Evolutionary conservation across 1,140 invertebrate species (phyloP).

Genomic region (Neuroterus valhalla): DNA sequence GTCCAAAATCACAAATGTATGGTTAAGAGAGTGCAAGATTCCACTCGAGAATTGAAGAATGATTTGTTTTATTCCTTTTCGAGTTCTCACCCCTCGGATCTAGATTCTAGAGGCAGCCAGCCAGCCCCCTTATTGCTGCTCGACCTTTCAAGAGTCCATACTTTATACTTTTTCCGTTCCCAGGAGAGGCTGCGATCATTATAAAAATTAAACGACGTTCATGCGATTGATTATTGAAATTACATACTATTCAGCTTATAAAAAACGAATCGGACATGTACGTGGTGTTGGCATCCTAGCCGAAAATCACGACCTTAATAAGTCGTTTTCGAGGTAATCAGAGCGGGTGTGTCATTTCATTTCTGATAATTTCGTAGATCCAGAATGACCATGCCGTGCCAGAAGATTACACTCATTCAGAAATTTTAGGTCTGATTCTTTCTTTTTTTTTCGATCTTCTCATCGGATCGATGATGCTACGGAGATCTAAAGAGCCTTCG

Average conservation of each 20-base stretch:
- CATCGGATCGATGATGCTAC: slow-evolving; percentile 7
- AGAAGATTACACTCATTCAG: slow-evolving; percentile 58
- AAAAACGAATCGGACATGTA: slow-evolving; percentile 34
- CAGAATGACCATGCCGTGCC: slow-evolving; percentile 48
- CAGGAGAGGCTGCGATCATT: slow-evolving; percentile 68
- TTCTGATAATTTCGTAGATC: slow-evolving; percentile 71
- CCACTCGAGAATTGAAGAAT: background rate
- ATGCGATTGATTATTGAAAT: slow-evolving; percentile 76
- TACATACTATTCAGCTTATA: slow-evolving; percentile 62
- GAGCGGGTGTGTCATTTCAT: slow-evolving; percentile 73
- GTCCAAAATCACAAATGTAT: slow-evolving; percentile 5
- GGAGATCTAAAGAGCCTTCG: slow-evolving; percentile 9
- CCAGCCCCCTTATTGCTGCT: slow-evolving; percentile 50
- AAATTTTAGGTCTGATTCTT: slow-evolving; percentile 47
- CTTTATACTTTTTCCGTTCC: slow-evolving; percentile 50
- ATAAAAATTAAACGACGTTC: slow-evolving; percentile 76
- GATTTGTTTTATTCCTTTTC: slow-evolving; percentile 50
- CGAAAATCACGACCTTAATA: slow-evolving; percentile 65
- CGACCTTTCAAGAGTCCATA: slow-evolving; percentile 31
- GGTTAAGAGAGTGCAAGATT: background rate
- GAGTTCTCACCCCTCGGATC: slow-evolving; percentile 34
- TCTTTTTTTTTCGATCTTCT: slow-evolving; percentile 42
- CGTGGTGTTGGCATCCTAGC: slow-evolving; percentile 24
- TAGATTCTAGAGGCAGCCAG: slow-evolving; percentile 34
- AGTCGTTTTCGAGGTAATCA: slow-evolving; percentile 73